phyloP scores from a whole-genome alignment of 1,140 invertebrate species.

The Cherax quadricarinatus region DNA sequence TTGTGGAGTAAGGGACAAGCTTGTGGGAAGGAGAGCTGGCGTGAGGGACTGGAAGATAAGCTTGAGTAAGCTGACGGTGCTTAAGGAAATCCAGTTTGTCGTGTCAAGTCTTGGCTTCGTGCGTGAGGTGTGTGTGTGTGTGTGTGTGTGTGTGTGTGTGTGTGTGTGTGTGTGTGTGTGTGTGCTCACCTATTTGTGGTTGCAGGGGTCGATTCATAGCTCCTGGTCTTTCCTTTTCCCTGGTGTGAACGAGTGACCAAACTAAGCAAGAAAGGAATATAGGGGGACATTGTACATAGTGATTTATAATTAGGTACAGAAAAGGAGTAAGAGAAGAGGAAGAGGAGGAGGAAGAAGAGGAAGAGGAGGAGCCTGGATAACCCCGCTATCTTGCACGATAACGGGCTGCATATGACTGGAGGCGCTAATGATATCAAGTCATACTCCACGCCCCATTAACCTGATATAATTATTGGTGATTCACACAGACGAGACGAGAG shows the following conservation, averaged over 20 bases:
- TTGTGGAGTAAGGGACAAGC: too few relatives aligned
- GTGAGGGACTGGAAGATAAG: background rate
- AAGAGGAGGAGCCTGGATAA: slow-evolving; percentile 27
- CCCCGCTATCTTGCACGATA: slow-evolving; percentile 46
- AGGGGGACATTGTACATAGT: background rate
- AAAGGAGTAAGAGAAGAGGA: background rate
- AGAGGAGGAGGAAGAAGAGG: background rate
- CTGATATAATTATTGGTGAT: slow-evolving; percentile 62
- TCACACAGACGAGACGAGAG: slow-evolving; percentile 52
- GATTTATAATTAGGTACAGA: background rate
- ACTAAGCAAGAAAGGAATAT: too few relatives aligned
- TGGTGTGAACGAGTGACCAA: too few relatives aligned
- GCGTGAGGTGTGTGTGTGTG: background rate
- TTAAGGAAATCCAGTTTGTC: background rate
- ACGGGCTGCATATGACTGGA: slow-evolving; percentile 42
- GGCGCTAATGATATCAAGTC: slow-evolving; percentile 57
- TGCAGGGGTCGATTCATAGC: background rate
- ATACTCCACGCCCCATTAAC: slow-evolving; percentile 50
- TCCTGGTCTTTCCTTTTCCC: too few relatives aligned
- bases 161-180: slow-evolving; percentile 22
- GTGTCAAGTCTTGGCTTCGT: background rate
- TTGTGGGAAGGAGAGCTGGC: background rate
- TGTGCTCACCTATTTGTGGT: background rate
- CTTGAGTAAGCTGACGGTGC: too few relatives aligned
- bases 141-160: slow-evolving; percentile 14